These are phyloP conservation scores for Mamestra brassicae DNA, from an alignment of 2,888 invertebrate species.

Conservation along the genomic window DNA sequence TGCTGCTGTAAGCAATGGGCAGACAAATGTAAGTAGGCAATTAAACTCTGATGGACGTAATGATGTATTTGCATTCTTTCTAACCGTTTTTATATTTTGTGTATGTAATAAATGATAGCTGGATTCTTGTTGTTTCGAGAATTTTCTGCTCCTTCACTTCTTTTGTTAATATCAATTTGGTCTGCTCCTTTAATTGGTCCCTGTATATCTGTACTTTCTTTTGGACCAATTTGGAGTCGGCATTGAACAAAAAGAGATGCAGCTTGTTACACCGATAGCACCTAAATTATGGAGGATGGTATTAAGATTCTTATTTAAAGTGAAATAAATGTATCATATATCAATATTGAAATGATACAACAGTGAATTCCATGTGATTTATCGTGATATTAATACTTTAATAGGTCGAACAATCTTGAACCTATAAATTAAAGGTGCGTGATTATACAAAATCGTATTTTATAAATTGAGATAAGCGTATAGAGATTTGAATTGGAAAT, in stretches of 20 bases:
- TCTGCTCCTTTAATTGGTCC: conserved; percentile 18
- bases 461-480: conserved; percentile 39
- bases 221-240: conserved; percentile 31
- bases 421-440: conserved; percentile 40
- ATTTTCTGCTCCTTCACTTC: neutral
- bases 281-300: conserved; percentile 9
- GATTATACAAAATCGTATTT: conserved; percentile 48
- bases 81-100: fast-evolving
- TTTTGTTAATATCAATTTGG: conserved; percentile 2
- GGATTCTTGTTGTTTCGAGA: neutral
- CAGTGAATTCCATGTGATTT: conserved; percentile 23
- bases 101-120: too few relatives aligned
- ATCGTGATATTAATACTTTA: conserved; percentile 29
- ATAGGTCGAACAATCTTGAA: conserved; percentile 25
- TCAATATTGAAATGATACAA: conserved; percentile 21
- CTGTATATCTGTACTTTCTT: conserved; percentile 20
- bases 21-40: neutral
- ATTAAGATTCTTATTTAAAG: conserved; percentile 28
- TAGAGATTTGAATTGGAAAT: conserved; percentile 56
- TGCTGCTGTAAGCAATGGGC: neutral
- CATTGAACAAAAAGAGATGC: conserved; percentile 34
- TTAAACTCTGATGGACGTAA: neutral
- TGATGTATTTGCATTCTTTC: neutral
- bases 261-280: neutral
- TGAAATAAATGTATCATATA: conserved; percentile 13